Evolutionary conservation across 2,113 vertebrate genomes (phyloP).

Genomic region (Antechinus flavipes): DNA sequence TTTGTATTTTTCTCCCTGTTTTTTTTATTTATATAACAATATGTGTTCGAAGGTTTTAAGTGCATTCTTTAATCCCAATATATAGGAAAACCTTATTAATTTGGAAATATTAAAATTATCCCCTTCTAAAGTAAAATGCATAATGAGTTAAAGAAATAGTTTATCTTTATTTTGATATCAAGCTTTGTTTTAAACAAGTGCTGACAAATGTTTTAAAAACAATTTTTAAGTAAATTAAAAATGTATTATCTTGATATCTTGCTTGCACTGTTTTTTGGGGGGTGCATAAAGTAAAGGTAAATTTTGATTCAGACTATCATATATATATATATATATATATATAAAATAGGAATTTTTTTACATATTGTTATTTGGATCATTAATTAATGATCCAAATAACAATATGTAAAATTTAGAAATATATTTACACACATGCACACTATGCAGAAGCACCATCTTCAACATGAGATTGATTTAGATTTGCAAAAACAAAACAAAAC

Average conservation of each 20-base stretch:
- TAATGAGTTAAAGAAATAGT: conserved; percentile 8
- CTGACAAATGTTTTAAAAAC: not conserved
- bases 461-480: not conserved
- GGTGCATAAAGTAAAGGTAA: not conserved
- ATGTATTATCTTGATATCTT: not conserved
- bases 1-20: not conserved
- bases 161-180: not conserved
- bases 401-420: not conserved
- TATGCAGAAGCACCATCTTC: not conserved
- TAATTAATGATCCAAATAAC: conserved; percentile 5
- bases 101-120: not conserved
- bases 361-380: too few relatives aligned
- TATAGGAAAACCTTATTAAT: not conserved
- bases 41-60: not conserved
- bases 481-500: too few relatives aligned
- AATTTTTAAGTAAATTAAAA: not conserved
- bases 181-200: not conserved
- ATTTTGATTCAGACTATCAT: not conserved
- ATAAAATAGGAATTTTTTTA: too few relatives aligned
- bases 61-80: too few relatives aligned
- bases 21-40: not conserved
- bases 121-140: not conserved
- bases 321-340: too few relatives aligned
- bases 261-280: not conserved
- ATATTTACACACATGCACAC: not conserved